These are phyloP conservation scores for Prunella fulvescens DNA, from an alignment of 2,113 vertebrate genomes.

Conservation along the genomic window DNA sequence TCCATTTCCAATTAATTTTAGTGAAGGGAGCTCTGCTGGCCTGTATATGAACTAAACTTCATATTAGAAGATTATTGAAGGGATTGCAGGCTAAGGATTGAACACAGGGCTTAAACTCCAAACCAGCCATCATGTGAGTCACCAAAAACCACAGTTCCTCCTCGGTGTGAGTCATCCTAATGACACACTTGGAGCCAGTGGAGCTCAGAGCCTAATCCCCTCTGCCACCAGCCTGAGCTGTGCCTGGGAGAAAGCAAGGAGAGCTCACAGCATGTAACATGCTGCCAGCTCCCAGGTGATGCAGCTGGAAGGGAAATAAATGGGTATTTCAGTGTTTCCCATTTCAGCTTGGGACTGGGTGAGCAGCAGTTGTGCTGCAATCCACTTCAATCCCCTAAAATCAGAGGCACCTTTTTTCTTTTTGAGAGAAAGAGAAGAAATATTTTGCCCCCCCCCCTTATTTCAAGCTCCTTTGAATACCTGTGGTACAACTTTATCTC, in stretches of 20 bases:
- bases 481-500: not conserved
- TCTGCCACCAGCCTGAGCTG: not conserved
- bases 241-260: not conserved
- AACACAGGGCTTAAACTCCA: not conserved
- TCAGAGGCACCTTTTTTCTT: not conserved
- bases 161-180: constrained; percentile 18
- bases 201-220: not conserved
- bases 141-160: not conserved
- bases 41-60: constrained; percentile 28
- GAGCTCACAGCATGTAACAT: fast-evolving
- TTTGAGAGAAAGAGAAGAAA: not conserved
- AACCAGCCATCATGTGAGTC: constrained; percentile 45
- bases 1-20: constrained; percentile 46
- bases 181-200: not conserved
- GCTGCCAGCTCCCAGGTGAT: not conserved
- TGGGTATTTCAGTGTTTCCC: not conserved
- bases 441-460: not conserved
- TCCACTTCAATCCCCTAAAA: not conserved
- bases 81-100: constrained; percentile 31
- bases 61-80: constrained; percentile 41
- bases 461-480: not conserved
- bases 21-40: not conserved
- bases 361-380: not conserved
- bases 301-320: not conserved
- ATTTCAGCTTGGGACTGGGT: not conserved